phyloP scores from a whole-genome alignment of 2,113 vertebrate genomes.

The Gymnorhina tibicen region DNA sequence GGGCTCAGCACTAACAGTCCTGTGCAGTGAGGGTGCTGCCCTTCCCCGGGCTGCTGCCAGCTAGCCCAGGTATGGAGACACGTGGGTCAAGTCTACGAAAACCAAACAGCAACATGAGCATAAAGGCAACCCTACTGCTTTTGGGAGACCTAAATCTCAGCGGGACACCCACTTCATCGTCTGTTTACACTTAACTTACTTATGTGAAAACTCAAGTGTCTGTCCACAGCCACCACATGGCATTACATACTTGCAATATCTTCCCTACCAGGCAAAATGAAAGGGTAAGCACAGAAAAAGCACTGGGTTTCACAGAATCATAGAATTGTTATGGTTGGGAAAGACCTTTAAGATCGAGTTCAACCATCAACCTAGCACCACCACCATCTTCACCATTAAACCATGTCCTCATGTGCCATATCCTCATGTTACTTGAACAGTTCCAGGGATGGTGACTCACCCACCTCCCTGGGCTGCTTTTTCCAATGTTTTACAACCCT shows the following conservation, averaged over 20 bases:
- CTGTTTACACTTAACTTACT: neutral
- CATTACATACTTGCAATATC: neutral
- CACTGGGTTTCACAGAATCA: neutral
- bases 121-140: neutral
- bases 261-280: neutral
- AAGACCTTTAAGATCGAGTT: neutral
- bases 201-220: neutral
- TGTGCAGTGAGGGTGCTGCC: neutral
- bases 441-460: neutral
- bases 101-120: neutral
- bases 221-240: neutral
- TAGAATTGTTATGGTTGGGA: neutral
- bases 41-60: neutral
- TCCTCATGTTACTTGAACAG: neutral
- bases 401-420: neutral
- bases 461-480: neutral
- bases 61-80: neutral
- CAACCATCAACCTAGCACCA: neutral
- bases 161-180: neutral
- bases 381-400: neutral
- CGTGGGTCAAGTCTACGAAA: neutral
- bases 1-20: neutral
- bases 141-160: neutral
- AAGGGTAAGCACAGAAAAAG: neutral
- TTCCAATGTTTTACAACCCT: neutral